These are phyloP conservation scores for Lipotes vexillifer DNA, from an alignment of 2,113 vertebrate genomes.

Conservation along the genomic window DNA sequence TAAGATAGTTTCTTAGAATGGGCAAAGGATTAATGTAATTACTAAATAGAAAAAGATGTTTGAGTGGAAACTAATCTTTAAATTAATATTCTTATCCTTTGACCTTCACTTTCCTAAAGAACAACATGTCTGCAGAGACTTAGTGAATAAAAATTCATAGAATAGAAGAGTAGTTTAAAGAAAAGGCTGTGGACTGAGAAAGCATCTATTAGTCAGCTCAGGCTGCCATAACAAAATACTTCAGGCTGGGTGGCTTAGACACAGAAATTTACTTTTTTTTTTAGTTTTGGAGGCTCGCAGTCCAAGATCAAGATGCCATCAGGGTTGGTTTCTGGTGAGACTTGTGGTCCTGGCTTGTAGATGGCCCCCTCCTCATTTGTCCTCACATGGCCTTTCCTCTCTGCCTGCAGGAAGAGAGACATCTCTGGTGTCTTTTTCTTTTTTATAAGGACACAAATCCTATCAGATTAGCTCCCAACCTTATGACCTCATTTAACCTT, in stretches of 20 bases:
- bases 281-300: background rate
- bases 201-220: background rate
- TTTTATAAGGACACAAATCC: background rate
- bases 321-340: background rate
- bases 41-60: background rate
- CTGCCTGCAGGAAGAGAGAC: background rate
- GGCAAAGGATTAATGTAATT: background rate
- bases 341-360: background rate
- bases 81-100: conserved; percentile 5
- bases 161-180: background rate
- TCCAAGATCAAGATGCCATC: background rate
- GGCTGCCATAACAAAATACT: background rate
- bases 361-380: background rate
- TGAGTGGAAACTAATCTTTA: background rate
- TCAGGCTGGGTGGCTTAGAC: background rate
- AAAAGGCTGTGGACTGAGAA: background rate
- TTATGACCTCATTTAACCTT: background rate
- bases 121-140: background rate
- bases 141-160: background rate
- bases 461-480: background rate
- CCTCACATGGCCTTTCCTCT: background rate
- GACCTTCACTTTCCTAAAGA: background rate
- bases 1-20: background rate
- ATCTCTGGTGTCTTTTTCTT: background rate
- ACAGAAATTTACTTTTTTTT: background rate